Evolutionary conservation across 2,797 vertebrate species (phyloP).

Genomic region (Octomys mimax): DNA sequence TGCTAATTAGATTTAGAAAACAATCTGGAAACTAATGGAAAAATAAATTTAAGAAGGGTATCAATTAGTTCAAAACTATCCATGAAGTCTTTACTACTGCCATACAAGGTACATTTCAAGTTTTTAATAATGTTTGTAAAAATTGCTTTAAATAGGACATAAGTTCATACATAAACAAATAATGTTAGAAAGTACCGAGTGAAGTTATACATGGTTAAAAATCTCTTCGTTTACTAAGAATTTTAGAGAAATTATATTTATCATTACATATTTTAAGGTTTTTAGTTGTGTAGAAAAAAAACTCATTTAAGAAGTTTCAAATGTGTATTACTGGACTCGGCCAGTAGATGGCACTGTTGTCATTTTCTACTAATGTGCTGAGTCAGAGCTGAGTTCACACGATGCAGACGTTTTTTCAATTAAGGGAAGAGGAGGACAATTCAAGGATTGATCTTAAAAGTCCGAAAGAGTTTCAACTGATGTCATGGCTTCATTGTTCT

Average conservation of each 20-base stretch:
- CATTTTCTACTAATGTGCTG: slow-evolving; percentile 63
- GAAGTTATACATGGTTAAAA: neutral
- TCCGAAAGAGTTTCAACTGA: slow-evolving; percentile 60
- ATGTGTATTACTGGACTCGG: neutral
- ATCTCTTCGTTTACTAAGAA: neutral
- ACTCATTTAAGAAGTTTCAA: neutral
- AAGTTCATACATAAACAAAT: neutral
- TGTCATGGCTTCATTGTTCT: slow-evolving; percentile 45
- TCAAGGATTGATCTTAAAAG: slow-evolving; percentile 47
- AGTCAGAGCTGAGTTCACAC: neutral
- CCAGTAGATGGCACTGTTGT: slow-evolving; percentile 87
- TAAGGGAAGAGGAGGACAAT: neutral
- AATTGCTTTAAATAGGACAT: slow-evolving; percentile 3
- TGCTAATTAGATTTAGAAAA: slow-evolving; percentile 82
- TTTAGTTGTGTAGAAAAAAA: neutral
- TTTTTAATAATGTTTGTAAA: slow-evolving; percentile 26
- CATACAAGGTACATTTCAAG: slow-evolving; percentile 4
- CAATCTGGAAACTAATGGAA: slow-evolving; percentile 66
- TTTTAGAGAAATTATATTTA: neutral
- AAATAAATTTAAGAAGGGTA: slow-evolving; percentile 57
- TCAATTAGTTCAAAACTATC: slow-evolving; percentile 58
- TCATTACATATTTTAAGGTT: neutral
- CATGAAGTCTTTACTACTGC: slow-evolving; percentile 55
- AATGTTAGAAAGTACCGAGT: neutral
- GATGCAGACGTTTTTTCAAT: neutral